Conservation (phyloP, 2,113 vertebrate species). For the Empidonax traillii region DNA sequence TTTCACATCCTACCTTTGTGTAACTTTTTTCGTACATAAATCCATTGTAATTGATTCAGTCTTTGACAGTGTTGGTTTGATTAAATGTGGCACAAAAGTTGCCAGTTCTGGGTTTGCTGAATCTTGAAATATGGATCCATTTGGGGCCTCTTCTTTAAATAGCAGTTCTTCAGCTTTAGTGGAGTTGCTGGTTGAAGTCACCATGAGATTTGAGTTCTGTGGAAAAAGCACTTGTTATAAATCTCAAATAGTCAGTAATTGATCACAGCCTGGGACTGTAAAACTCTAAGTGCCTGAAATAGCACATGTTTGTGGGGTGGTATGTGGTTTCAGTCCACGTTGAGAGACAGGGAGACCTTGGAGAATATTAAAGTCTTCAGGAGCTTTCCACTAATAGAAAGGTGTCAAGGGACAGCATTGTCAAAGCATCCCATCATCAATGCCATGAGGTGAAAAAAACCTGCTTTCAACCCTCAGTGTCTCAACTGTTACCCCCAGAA, state of each 20-base stretch:
- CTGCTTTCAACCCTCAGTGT: neutral
- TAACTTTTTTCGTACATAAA: rapidly evolving
- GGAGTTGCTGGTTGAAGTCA: neutral
- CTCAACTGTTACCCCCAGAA: neutral
- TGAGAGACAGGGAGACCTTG: slow-evolving; percentile 60
- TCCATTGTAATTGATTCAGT: neutral
- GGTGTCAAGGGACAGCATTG: slow-evolving; percentile 61
- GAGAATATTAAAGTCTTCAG: slow-evolving; percentile 66
- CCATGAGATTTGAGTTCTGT: neutral
- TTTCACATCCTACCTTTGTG: neutral
- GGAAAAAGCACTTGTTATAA: slow-evolving; percentile 24
- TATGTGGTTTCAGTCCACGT: slow-evolving; percentile 70
- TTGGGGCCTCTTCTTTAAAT: neutral
- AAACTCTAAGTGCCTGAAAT: slow-evolving; percentile 32
- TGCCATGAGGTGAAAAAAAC: slow-evolving; percentile 59
- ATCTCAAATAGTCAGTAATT: slow-evolving; percentile 21
- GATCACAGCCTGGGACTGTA: slow-evolving; percentile 26
- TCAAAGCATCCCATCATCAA: neutral
- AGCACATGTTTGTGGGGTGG: slow-evolving; percentile 53
- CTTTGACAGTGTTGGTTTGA: neutral
- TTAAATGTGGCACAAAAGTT: neutral
- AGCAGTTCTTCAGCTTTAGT: neutral
- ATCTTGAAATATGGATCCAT: neutral
- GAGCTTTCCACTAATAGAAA: slow-evolving; percentile 31
- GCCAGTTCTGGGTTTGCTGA: neutral